These are phyloP conservation scores for Branchipolynoe longqiensis DNA, from an alignment of 2,888 invertebrate species.

Conservation along the genomic window DNA sequence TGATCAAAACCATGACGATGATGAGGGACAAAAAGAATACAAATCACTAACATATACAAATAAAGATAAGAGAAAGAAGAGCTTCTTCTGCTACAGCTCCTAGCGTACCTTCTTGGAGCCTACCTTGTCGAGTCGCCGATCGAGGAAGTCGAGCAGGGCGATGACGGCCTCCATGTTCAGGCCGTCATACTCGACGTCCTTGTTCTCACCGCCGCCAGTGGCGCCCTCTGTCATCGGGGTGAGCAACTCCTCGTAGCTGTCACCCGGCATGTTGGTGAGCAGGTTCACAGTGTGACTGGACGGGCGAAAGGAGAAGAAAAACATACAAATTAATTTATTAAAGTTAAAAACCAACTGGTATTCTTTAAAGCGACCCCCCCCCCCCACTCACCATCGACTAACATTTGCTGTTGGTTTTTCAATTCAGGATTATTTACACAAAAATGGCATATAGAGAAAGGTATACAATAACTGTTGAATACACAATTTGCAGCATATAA, in stretches of 20 bases:
- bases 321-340: too few species aligned
- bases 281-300: constrained; percentile 92
- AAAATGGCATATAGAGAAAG: too few species aligned
- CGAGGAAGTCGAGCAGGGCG: constrained; percentile 87
- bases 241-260: constrained; percentile 88
- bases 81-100: background rate
- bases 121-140: constrained; percentile 84
- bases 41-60: constrained; percentile 53
- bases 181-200: constrained; percentile 85
- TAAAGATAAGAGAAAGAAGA: background rate
- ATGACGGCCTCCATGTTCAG: constrained; percentile 90
- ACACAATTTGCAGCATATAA: too few species aligned
- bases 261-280: constrained; percentile 90
- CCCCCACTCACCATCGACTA: too few species aligned
- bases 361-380: too few species aligned
- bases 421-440: too few species aligned
- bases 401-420: too few species aligned
- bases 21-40: background rate
- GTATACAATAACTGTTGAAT: too few species aligned
- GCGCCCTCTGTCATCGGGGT: constrained; percentile 84
- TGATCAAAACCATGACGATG: background rate
- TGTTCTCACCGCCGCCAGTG: constrained; percentile 74
- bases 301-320: too few species aligned
- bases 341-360: too few species aligned
- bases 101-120: constrained; percentile 47